A percentile compares a stretch with the other conserved stretches of the same genome.
Conservation (phyloP, 2,888 invertebrate species). For the Agrochola lota region DNA sequence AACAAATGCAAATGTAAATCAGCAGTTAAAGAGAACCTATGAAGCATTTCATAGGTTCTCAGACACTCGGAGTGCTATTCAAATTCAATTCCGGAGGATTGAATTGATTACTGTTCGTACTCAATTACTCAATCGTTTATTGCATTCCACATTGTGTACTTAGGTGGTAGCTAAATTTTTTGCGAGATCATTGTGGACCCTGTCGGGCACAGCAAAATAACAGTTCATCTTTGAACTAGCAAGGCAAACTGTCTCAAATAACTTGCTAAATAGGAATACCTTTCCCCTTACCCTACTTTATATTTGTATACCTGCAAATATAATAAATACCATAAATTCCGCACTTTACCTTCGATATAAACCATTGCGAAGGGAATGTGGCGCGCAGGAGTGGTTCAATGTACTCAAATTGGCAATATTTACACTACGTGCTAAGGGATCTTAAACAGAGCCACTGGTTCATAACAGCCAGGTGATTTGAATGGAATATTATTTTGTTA, state of each 20-base stretch:
- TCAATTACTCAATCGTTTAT: neutral
- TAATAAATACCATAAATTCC: conserved; percentile 19
- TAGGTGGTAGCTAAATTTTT: neutral
- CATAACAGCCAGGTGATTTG: neutral
- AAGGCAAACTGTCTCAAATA: neutral
- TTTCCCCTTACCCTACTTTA: neutral
- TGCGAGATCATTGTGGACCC: neutral
- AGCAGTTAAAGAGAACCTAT: no score
- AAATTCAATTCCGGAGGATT: no score
- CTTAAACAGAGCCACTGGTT: conserved; percentile 31
- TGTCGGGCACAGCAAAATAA: neutral
- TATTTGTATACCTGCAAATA: neutral
- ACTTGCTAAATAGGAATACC: neutral
- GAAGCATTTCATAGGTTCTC: no score
- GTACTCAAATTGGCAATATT: conserved; percentile 59
- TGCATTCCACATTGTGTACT: neutral
- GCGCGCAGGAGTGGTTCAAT: conserved; percentile 32
- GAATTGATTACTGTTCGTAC: no score
- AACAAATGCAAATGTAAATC: no score
- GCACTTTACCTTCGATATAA: conserved; percentile 46
- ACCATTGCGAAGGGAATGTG: conserved; percentile 45
- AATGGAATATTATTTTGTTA: conserved; percentile 26
- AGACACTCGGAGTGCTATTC: no score
- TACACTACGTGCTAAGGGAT: conserved; percentile 44
- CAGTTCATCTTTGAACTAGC: neutral